Base-by-base conservation (phyloP, 2,888 invertebrate species). In the Scaptomyza flava region DNA sequence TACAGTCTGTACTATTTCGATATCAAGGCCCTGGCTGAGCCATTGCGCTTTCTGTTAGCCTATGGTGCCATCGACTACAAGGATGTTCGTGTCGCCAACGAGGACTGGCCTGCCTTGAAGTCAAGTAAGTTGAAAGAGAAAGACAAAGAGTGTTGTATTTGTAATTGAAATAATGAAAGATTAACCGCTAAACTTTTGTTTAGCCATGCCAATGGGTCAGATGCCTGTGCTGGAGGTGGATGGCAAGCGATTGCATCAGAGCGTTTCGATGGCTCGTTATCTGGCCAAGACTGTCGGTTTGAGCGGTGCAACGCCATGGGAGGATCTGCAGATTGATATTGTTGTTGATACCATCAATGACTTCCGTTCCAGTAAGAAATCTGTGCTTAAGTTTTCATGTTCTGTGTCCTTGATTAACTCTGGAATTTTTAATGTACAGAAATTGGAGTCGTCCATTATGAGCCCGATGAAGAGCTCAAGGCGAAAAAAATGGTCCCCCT, bases 131-230 rank as follows among this genome's bases (percentile, higher is more conserved):
- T 43, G 30, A 1, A 7, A 7, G 36, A n/a, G 8, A 38, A 14
- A 38, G 36, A n/a, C n/a, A n/a, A n/a, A 36, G 1, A 7, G 45
- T 51, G 11, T 54, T 54, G 14, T 41, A 27, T 9, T 20, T 30
- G 11, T 17, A 2, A 17, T 20, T n/a, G 31, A 47, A 23, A 17
- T 6, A 20, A 5, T 6, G 33, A 6, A 17, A 31, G 11, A 4
- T 2, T 27, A 27, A 27, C 4, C 27, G 6, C 3, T 27, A 27
- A 11, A 12, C 7, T 3, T 33, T 45, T 67, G 57, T 14, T 65
- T 60, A 94, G 94, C 92, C 63, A 94, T 93, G 92, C 95, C 95
- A 30, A 95, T 94, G 91, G 94, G 95, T 17, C 94, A 94, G 90
- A 92, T 94, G 69, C 95, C 95, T 1, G 92, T 95, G 31, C 90